Evolutionary conservation across 1,140 invertebrate species (phyloP).

Genomic region (Diuraphis noxia): DNA sequence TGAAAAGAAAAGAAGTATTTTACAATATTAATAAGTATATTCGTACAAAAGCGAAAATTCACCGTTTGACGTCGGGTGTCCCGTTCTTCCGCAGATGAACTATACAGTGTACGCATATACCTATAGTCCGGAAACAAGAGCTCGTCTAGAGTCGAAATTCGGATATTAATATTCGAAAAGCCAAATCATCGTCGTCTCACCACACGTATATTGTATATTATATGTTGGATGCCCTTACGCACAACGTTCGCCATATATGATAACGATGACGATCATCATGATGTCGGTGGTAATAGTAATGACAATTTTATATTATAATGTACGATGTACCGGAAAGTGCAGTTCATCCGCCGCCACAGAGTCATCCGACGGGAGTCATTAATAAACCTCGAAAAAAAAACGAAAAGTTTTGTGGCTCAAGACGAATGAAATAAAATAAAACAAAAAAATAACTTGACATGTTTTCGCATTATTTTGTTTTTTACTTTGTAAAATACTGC

Average conservation of each 20-base stretch:
- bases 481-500: background rate
- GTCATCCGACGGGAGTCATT: constrained; percentile 24
- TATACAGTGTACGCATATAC: background rate
- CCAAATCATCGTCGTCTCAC: background rate
- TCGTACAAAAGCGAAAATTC: constrained; percentile 17
- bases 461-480: background rate
- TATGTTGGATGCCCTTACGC: background rate
- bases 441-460: constrained; percentile 4
- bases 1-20: background rate
- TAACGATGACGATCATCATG: background rate
- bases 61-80: constrained; percentile 20
- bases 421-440: constrained; percentile 37
- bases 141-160: constrained; percentile 16
- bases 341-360: background rate
- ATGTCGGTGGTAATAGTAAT: background rate
- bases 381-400: constrained; percentile 8
- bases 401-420: background rate
- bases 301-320: background rate
- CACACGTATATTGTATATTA: background rate
- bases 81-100: background rate
- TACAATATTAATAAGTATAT: constrained; percentile 32
- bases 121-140: background rate
- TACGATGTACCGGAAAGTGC: background rate
- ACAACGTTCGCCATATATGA: background rate
- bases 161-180: constrained; percentile 43